Evolutionary conservation across 2,113 vertebrate genomes (phyloP).

Genomic region (Brachyhypopomus occidentalis): DNA sequence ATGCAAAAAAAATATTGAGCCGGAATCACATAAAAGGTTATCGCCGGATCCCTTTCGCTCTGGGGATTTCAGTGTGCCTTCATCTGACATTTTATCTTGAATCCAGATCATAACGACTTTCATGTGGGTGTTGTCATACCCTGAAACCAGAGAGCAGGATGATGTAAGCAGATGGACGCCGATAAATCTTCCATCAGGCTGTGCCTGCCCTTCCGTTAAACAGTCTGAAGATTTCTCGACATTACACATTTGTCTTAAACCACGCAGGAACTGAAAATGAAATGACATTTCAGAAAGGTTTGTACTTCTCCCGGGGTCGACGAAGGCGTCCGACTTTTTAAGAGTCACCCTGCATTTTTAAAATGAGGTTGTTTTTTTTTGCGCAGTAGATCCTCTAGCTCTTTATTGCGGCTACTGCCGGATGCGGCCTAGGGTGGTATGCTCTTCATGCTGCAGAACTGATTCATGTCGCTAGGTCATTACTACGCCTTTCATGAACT

Average conservation of each 20-base stretch:
- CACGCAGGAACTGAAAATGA: neutral
- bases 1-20: slow-evolving; percentile 30
- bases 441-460: neutral
- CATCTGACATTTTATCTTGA: slow-evolving; percentile 65
- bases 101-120: slow-evolving; percentile 53
- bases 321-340: neutral
- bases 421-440: too few relatives aligned
- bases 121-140: slow-evolving; percentile 58
- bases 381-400: neutral
- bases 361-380: neutral
- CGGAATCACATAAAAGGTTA: slow-evolving; percentile 62
- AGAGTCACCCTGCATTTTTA: neutral
- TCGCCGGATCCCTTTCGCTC: slow-evolving; percentile 38
- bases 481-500: neutral
- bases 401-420: too few relatives aligned
- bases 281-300: neutral
- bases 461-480: neutral
- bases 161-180: slow-evolving; percentile 2
- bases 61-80: slow-evolving; percentile 53
- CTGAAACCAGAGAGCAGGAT: neutral
- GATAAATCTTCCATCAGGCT: slow-evolving; percentile 5
- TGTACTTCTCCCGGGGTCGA: neutral
- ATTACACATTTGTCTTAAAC: slow-evolving; percentile 2
- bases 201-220: neutral
- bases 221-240: neutral